phyloP scores from a whole-genome alignment of 2,888 invertebrate species.

The Tyria jacobaeae region DNA sequence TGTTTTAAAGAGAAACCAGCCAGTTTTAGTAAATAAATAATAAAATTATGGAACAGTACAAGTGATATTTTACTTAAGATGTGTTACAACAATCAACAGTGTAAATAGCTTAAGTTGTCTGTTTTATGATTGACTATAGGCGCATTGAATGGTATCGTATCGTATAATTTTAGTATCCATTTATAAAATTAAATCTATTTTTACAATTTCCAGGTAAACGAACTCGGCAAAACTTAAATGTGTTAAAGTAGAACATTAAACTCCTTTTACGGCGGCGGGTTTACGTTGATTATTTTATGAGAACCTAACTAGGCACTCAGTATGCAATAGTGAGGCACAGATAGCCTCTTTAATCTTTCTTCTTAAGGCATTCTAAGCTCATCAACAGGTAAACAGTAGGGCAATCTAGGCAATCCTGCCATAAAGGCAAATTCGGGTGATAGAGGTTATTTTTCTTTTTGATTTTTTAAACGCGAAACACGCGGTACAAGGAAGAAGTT shows the following conservation, averaged over 20 bases:
- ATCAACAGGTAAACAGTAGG: conserved; percentile 13
- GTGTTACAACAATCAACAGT: too few relatives aligned
- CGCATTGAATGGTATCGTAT: too few relatives aligned
- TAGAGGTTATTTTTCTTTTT: background rate
- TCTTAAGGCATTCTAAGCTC: conserved; percentile 25
- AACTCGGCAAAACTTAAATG: conserved; percentile 11
- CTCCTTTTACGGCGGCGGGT: conserved; percentile 29
- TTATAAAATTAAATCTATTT: background rate
- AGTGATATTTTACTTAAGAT: too few relatives aligned
- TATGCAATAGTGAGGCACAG: conserved; percentile 26
- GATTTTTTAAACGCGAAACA: too few relatives aligned
- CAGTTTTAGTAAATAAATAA: too few relatives aligned
- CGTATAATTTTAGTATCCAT: background rate
- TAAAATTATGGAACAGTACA: too few relatives aligned
- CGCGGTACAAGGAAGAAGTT: too few relatives aligned
- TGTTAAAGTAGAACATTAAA: conserved; percentile 20
- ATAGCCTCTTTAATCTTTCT: conserved; percentile 34
- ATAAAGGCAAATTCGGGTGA: background rate
- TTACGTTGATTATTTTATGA: conserved; percentile 43
- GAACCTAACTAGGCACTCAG: conserved; percentile 39
- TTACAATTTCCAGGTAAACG: background rate
- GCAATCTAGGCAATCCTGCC: background rate
- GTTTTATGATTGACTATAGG: too few relatives aligned
- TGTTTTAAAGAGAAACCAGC: too few relatives aligned
- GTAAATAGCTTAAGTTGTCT: too few relatives aligned